Conservation (phyloP, 2,797 vertebrate genomes). For the Danionella dracula region DNA sequence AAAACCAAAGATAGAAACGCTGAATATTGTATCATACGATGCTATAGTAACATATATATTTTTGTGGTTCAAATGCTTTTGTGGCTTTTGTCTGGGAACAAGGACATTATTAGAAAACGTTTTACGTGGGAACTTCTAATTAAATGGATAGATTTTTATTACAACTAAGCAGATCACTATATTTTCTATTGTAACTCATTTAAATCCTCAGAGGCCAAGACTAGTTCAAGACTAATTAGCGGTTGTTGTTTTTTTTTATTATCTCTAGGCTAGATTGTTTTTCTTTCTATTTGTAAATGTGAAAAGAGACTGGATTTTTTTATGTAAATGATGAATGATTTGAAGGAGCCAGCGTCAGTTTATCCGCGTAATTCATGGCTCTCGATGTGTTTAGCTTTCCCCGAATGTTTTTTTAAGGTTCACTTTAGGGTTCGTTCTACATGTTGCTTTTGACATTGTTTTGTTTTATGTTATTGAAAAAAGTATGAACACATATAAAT, state of each 20-base stretch:
- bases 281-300: conserved; percentile 11
- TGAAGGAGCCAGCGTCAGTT: too few species aligned
- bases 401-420: too few species aligned
- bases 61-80: conserved; percentile 45
- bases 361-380: too few species aligned
- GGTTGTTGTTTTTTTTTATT: conserved; percentile 21
- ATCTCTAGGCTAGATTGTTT: conserved; percentile 37
- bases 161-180: conserved; percentile 38
- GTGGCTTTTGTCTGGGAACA: conserved; percentile 35
- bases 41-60: conserved; percentile 48
- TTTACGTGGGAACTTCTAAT: conserved; percentile 37
- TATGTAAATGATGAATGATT: too few species aligned
- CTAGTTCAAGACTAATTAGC: conserved; percentile 8
- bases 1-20: conserved; percentile 66
- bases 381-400: too few species aligned
- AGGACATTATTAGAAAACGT: conserved; percentile 22
- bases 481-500: conserved; percentile 33
- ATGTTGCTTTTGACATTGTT: conserved; percentile 13
- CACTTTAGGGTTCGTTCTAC: neutral
- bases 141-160: conserved; percentile 36
- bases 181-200: conserved; percentile 42
- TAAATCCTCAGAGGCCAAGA: conserved; percentile 15
- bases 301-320: too few species aligned
- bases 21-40: conserved; percentile 46
- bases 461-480: conserved; percentile 30